A percentile compares a stretch with the other conserved stretches of the same genome.
Conservation (phyloP, 2,888 invertebrate genomes). For the Lysandra bellargus region DNA sequence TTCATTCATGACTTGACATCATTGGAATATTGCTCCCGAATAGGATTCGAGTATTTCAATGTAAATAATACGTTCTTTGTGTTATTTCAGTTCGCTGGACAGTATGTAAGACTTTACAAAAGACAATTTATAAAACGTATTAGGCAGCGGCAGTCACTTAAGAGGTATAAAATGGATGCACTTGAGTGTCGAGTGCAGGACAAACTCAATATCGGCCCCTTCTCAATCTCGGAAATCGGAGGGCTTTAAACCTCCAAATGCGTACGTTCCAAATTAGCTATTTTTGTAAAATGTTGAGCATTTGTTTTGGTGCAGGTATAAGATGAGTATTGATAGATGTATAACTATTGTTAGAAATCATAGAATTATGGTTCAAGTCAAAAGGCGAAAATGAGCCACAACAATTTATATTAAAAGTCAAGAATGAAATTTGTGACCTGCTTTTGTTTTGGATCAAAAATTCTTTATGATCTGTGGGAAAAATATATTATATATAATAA, state of each 20-base stretch:
- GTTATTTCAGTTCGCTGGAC: conserved; percentile 23
- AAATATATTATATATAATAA: too few relatives aligned
- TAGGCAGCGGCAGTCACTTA: conserved; percentile 29
- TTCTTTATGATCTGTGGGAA: too few relatives aligned
- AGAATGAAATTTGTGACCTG: too few relatives aligned
- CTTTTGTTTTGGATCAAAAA: too few relatives aligned
- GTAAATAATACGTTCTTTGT: conserved; percentile 13
- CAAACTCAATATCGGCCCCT: conserved; percentile 29
- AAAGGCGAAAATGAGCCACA: too few relatives aligned
- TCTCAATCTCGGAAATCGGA: conserved; percentile 15
- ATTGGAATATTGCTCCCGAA: not conserved
- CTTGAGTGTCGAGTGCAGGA: conserved; percentile 31
- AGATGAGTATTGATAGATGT: too few relatives aligned
- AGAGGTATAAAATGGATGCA: conserved; percentile 31
- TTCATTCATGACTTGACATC: not conserved
- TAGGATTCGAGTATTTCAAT: not conserved
- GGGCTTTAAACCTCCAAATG: conserved; percentile 5
- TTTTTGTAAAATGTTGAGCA: not conserved
- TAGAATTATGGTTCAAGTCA: too few relatives aligned
- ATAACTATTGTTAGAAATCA: too few relatives aligned
- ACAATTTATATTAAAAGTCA: too few relatives aligned
- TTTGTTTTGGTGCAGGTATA: too few relatives aligned
- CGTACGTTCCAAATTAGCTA: conserved; percentile 25
- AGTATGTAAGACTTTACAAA: conserved; percentile 26
- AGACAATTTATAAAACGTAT: conserved; percentile 30